Conservation (phyloP, 2,797 vertebrate species). For the Esox lucius region DNA sequence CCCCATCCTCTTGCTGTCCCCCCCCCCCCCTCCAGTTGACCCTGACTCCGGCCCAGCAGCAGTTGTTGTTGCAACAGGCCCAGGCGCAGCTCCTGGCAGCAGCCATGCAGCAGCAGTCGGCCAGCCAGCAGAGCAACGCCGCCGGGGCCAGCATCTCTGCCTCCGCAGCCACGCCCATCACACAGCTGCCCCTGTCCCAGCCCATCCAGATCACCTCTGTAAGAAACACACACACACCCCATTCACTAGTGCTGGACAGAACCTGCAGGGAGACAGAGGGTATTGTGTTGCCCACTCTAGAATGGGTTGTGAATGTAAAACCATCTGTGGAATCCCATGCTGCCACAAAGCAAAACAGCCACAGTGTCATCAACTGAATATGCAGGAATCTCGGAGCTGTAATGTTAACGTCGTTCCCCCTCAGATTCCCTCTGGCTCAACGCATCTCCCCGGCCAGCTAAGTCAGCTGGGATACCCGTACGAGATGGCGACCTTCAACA, state of each 20-base stretch:
- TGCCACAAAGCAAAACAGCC: not conserved
- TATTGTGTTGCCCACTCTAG: not conserved
- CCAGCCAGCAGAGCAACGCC: slow-evolving; percentile 93
- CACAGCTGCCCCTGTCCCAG: slow-evolving; percentile 96
- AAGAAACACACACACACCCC: slow-evolving; percentile 47
- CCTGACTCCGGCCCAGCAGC: slow-evolving; percentile 95
- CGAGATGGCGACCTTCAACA: not conserved
- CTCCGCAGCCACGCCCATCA: slow-evolving; percentile 94
- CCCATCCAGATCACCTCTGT: slow-evolving; percentile 95
- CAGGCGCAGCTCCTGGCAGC: slow-evolving; percentile 96
- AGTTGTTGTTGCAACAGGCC: slow-evolving; percentile 95
- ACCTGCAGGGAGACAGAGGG: not conserved
- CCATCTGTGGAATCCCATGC: not conserved
- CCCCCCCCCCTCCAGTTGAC: slow-evolving; percentile 77
- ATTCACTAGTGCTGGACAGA: not conserved
- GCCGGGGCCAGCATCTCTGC: slow-evolving; percentile 97
- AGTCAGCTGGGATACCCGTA: not conserved
- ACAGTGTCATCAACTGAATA: slow-evolving; percentile 1
- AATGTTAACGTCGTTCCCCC: slow-evolving; percentile 1
- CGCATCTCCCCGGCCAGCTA: not conserved
- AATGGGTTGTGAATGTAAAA: not conserved
- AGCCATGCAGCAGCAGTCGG: slow-evolving; percentile 95
- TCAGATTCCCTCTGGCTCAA: not conserved
- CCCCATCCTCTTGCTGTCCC: not conserved
- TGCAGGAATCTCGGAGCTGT: not conserved